These are phyloP conservation scores for Nephrotoma appendiculata DNA, from an alignment of 2,888 invertebrate genomes.

Conservation along the genomic window DNA sequence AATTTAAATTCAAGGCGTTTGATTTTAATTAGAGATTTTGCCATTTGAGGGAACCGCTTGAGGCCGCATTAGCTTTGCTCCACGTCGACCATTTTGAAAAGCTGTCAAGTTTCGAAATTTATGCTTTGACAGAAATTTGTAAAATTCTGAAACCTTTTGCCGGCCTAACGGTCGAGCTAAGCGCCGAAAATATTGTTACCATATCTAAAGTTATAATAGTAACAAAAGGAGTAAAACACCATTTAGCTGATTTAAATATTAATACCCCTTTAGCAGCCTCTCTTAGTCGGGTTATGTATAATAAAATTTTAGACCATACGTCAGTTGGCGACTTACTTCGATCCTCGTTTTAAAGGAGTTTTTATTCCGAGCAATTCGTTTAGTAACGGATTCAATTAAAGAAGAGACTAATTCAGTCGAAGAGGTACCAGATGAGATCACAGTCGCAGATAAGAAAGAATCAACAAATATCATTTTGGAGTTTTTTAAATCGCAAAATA, in stretches of 20 bases:
- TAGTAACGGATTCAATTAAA: too few species aligned
- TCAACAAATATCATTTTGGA: too few species aligned
- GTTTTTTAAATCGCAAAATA: too few species aligned
- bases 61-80: background rate
- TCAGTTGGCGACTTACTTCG: too few species aligned
- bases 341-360: too few species aligned
- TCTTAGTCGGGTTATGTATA: too few species aligned
- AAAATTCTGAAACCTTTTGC: slow-evolving; percentile 11
- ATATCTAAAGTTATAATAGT: slow-evolving; percentile 17
- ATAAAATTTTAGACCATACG: too few species aligned
- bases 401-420: too few species aligned
- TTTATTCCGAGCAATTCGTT: too few species aligned
- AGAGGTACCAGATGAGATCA: too few species aligned
- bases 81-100: background rate
- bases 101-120: background rate
- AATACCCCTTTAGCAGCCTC: background rate
- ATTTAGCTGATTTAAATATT: background rate
- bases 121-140: slow-evolving; percentile 11
- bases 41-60: slow-evolving; percentile 12
- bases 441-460: too few species aligned
- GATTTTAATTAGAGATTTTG: background rate
- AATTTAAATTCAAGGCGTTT: background rate
- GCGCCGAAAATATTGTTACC: slow-evolving; percentile 14
- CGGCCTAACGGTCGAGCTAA: slow-evolving; percentile 14
- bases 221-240: slow-evolving; percentile 9